Base-by-base conservation (phyloP, 2,888 invertebrate genomes). In the Nipponacmea schrenckii region DNA sequence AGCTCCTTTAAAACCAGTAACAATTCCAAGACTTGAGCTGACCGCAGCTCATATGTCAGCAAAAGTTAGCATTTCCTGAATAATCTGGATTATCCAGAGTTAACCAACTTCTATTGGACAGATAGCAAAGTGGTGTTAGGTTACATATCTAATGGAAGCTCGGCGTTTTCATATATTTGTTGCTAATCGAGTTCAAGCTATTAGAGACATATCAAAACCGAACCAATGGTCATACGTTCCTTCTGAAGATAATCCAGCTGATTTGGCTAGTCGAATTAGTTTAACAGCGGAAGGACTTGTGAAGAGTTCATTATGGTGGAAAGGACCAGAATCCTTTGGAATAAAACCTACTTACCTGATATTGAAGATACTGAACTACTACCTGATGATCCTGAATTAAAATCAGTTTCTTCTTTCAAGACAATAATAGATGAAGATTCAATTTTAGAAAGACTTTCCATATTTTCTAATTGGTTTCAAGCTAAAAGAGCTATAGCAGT, bases 1-100 rank as follows among this genome's bases (percentile, higher is more conserved):
- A 10, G 63, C 74, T 8, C 74, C 74, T 5, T 26, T 72, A 5
- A 76, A 62, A 20, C 62, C 62, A 62, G n/a, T 26, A 20, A 62
- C 62, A 14, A 62, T 12, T 62, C 62, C 62, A 20, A 14, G 62
- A 14, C 62, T 62, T n/a, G 20, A 62, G 20, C 26, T 62, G 62
- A 20, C 12, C 14, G 50, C 50, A 48, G 50, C 50, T 17, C 12
- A 12, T 48, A 12, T 48, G 50, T 48, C 50, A 15, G 50, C 50
- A 15, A 48, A 48, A 17, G 50, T 48, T 12, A 17, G 14, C 17
- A 17, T 17, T 15, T 48, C 17, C 50, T 17, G 12, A 15, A 48
- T 12, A 12, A 15, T 17, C 12, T 12, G 17, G 50, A n/a, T n/a
- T n/a, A n/a, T n/a, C n/a, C n/a, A n/a, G n/a, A 14, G 62, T 14